Conservation (phyloP, 2,797 vertebrate genomes). For the Menidia menidia region DNA sequence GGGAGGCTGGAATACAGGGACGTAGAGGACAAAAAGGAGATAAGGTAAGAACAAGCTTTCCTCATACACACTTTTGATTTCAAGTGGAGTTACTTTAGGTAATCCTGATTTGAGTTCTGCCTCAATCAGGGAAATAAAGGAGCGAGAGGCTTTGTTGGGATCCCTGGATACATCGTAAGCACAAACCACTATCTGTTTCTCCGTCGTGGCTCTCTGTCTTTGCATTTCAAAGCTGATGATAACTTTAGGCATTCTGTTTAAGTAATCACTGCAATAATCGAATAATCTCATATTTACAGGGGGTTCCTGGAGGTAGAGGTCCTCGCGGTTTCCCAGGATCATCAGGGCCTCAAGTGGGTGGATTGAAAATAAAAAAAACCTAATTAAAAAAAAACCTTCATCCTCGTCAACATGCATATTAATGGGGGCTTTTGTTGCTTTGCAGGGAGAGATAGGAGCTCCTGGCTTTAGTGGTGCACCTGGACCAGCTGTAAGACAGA, state of each 20-base stretch:
- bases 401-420: background rate
- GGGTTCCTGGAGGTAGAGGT: constrained; percentile 77
- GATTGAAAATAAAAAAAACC: background rate
- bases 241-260: background rate
- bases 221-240: background rate
- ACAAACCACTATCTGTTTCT: background rate
- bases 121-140: constrained; percentile 80
- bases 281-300: constrained; percentile 68
- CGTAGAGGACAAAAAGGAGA: constrained; percentile 74
- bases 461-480: constrained; percentile 76
- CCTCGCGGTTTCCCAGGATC: constrained; percentile 75
- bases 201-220: no score
- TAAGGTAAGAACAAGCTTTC: constrained; percentile 63
- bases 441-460: constrained; percentile 75
- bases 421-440: background rate
- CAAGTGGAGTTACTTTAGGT: fast-evolving
- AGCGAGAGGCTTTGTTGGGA: constrained; percentile 61
- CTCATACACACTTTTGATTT: background rate
- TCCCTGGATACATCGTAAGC: constrained; percentile 81
- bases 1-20: constrained; percentile 79
- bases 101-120: constrained; percentile 23
- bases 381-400: fast-evolving
- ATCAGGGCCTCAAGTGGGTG: constrained; percentile 73
- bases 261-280: no score
- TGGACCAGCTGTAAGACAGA: constrained; percentile 72